These are phyloP conservation scores for Heteropelma amictum DNA, from an alignment of 2,888 invertebrate genomes.

Conservation along the genomic window DNA sequence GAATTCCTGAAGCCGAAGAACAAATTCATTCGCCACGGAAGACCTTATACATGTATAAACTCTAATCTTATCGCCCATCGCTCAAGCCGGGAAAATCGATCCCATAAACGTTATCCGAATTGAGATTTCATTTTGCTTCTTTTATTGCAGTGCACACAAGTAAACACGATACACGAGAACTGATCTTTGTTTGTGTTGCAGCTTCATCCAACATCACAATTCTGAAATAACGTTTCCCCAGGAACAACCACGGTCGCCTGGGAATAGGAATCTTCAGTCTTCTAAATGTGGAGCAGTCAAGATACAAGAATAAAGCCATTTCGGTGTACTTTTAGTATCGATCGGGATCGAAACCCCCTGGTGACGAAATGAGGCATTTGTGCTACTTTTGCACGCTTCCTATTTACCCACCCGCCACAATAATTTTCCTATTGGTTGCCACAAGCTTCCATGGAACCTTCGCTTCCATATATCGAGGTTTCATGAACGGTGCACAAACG, in stretches of 20 bases:
- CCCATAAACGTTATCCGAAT: neutral
- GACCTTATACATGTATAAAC: neutral
- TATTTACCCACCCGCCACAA: too few species aligned
- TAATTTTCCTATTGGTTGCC: too few species aligned
- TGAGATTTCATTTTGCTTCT: neutral
- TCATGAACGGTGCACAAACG: too few species aligned
- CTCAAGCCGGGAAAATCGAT: neutral
- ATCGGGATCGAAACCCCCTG: too few species aligned
- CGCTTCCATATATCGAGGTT: too few species aligned
- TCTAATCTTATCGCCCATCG: neutral
- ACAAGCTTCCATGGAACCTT: too few species aligned
- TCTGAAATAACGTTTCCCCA: constrained; percentile 20
- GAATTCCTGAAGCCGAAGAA: too few species aligned
- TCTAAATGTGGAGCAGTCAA: too few species aligned
- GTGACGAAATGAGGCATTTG: too few species aligned
- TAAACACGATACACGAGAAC: neutral
- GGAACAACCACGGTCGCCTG: neutral
- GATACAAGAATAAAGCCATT: constrained; percentile 43
- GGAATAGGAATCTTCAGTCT: neutral
- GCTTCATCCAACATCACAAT: constrained; percentile 6
- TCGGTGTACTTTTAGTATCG: constrained; percentile 50
- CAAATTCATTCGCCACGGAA: neutral
- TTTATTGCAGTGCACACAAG: neutral
- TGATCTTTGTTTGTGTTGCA: neutral
- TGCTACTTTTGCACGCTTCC: too few species aligned